Base-by-base conservation (phyloP, 2,797 vertebrate species). In the Enteromius radiatus region DNA sequence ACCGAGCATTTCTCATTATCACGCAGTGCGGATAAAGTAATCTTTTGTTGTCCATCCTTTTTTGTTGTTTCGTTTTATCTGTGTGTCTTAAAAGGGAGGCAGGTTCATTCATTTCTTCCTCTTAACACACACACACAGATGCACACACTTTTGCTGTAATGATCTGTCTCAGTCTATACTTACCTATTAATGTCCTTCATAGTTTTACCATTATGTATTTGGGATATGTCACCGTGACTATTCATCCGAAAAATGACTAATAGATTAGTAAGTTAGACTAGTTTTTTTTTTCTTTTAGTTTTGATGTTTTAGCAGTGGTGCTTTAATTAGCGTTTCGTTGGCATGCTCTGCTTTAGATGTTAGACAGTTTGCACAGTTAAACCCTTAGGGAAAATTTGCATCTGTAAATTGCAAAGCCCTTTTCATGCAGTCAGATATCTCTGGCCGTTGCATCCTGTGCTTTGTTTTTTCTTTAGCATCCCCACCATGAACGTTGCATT, bases 41-140 rank as follows among this genome's bases (percentile, higher is more conserved):
- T 56, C 54, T 70, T 64, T 68, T 83, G 49, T 74, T 79, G 67
- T 75, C 23, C 2, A 12, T 76, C 41, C 26, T 59, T 61, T 49
- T 56, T 78, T 70, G 59, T 65, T 45, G 41, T 80, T 85, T 77
- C 31, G 52, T 67, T 68, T 78, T 82, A 71, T 59, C 68, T 63
- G n/a, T 43, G 80, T 70, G 56, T 65, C 65, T 84, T 86, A 61
- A 83, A 86, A 80, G 54, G 54, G 15, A 56, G 19, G 56, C 23
- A 41, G 56, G 65, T 77, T 52, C 54, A 45, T 78, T 79, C 23
- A 79, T 56, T 43, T 67, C 63, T 73, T n/a, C 14, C 17, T 70
- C 33, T 59, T 71, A 28, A 70, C 38, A 76, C 64, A 31, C 52
- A 31, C 63, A 49, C 23, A 52, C 3, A 63, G 5, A 77, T 31